Evolutionary conservation across 2,888 invertebrate genomes (phyloP).

Genomic region (Gortyna flavago): DNA sequence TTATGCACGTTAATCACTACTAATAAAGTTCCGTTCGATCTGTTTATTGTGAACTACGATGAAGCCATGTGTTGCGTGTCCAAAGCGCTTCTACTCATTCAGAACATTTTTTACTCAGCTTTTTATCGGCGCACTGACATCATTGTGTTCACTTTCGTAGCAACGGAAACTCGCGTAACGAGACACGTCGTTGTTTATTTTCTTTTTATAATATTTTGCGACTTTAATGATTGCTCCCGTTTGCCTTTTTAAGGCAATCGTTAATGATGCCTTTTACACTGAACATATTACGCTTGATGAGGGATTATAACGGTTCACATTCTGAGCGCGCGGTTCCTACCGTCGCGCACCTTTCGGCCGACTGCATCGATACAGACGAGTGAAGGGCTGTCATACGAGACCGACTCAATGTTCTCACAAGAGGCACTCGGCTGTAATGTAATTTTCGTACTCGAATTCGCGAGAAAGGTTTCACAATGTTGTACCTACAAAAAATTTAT

Average conservation of each 20-base stretch:
- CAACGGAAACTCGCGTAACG: conserved; percentile 88
- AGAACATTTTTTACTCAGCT: conserved; percentile 84
- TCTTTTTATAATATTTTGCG: conserved; percentile 87
- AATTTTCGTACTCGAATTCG: conserved; percentile 76
- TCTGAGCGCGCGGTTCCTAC: conserved; percentile 75
- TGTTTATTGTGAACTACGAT: conserved; percentile 72
- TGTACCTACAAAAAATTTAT: conserved; percentile 74
- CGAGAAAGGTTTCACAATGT: conserved; percentile 75
- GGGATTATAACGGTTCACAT: conserved; percentile 87
- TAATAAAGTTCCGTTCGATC: conserved; percentile 78
- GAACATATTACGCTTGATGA: conserved; percentile 85
- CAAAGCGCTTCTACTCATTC: conserved; percentile 81
- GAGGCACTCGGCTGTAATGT: conserved; percentile 81
- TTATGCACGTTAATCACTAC: conserved; percentile 69
- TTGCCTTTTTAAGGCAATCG: conserved; percentile 88
- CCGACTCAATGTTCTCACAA: conserved; percentile 83
- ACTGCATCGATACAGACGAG: conserved; percentile 74
- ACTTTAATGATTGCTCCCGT: conserved; percentile 89
- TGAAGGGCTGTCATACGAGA: conserved; percentile 88
- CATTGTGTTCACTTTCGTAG: conserved; percentile 89
- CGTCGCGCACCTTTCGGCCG: conserved; percentile 76
- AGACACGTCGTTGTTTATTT: conserved; percentile 84
- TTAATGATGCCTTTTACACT: conserved; percentile 89
- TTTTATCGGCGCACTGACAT: conserved; percentile 85
- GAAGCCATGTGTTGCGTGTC: conserved; percentile 77